Base-by-base conservation (phyloP, 2,888 invertebrate species). In the Norana najaformis region DNA sequence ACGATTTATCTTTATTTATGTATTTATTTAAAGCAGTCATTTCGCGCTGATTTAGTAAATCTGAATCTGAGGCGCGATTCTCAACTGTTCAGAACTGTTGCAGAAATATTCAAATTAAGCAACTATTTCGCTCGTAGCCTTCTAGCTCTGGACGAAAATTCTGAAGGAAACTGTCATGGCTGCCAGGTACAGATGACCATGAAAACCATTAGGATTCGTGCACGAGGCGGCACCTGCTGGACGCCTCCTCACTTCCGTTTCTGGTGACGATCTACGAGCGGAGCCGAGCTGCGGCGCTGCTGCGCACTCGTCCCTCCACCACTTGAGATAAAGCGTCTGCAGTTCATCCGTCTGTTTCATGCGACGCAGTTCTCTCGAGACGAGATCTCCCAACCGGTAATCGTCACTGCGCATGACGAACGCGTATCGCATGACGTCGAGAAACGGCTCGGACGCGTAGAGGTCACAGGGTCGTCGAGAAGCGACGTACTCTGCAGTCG, bases 391-490 rank as follows among this genome's bases (percentile, higher is more conserved):
- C 23, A 92, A 89, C 13, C 89, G 85, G 85, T 20, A 35, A 35
- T 37, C 85, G 85, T 37, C 85, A 23, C 37, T 23, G 23, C 90
- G 88, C 88, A 92, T 37, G 13, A 90, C 92, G 39, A 92, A 91
- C 16, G 92, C 92, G 89, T 92, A 92, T 20, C 91, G 88, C 23
- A 91, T 89, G 13, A 89, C 37, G n/a, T 90, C 90, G 20, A 92
- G 90, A 89, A 92, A 92, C 14, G 92, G 91, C 53, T 92, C 92
- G 16, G 91, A 91, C 36, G 91, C 91, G 90, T 92, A 92, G 16
- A 92, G 90, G 83, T 92, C 92, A 39, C 92, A 92, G 0, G 92
- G 92, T 69, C 89, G 88, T 35, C 90, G 90, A 0, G 90, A 88
- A 1, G 90, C 90, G 20, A 91, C 35, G 88, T 92, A 92, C 88